phyloP scores from a whole-genome alignment of 23 tunicate genomes.

The Aplidium turbinatum region DNA sequence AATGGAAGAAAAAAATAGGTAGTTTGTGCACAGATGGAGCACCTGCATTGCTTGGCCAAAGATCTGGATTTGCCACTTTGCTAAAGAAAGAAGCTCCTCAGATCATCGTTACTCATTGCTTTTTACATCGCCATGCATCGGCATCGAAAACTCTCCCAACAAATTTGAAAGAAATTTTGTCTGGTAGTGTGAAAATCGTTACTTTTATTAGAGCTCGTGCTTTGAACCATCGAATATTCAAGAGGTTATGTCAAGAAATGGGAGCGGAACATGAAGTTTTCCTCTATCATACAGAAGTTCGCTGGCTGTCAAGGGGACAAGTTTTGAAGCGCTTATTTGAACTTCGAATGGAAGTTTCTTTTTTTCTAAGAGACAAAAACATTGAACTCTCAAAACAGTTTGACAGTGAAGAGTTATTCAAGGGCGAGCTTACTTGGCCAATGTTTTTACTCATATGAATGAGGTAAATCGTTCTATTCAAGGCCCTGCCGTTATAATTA shows the following conservation, averaged over 20 bases:
- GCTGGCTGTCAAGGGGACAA: conserved; percentile 39
- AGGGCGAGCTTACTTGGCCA: conserved; percentile 34
- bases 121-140: conserved; percentile 57
- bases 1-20: conserved; percentile 37
- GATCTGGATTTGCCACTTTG: conserved; percentile 30
- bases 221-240: conserved; percentile 48
- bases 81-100: conserved; percentile 24
- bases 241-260: conserved; percentile 35
- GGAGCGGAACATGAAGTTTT: conserved; percentile 46
- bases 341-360: conserved; percentile 30
- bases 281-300: conserved; percentile 35
- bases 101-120: conserved; percentile 23
- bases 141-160: conserved; percentile 27
- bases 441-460: conserved; percentile 38
- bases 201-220: conserved; percentile 45
- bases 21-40: conserved; percentile 56
- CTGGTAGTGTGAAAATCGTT: conserved; percentile 38
- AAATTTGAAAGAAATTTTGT: conserved; percentile 38
- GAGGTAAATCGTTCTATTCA: conserved; percentile 49
- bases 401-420: conserved; percentile 38
- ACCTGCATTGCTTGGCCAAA: conserved; percentile 46
- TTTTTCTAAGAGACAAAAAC: conserved; percentile 36
- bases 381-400: conserved; percentile 24
- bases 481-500: conserved; percentile 39
- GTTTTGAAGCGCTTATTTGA: conserved; percentile 49